A percentile compares a stretch with the other conserved stretches of the same genome.
phyloP scores from a whole-genome alignment of 2,113 vertebrate genomes.

The Coregonus clupeaformis region DNA sequence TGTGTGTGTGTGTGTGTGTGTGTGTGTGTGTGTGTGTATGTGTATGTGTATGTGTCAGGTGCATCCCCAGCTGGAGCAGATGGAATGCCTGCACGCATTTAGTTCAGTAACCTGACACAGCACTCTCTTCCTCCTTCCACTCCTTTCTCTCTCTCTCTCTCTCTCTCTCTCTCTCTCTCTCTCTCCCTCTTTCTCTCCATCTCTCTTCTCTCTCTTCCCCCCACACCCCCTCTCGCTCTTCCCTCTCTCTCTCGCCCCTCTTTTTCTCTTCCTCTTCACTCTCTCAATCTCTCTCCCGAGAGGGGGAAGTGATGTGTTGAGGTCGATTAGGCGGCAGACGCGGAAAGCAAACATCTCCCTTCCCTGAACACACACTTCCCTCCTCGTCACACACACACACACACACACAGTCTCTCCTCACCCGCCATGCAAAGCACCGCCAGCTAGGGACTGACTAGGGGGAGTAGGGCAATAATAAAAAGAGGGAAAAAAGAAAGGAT shows the following conservation, averaged over 20 bases:
- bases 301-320: constrained; percentile 58
- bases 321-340: constrained; percentile 51
- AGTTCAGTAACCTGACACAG: constrained; percentile 67
- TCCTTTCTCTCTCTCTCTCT: background rate
- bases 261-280: background rate
- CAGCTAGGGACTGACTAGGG: constrained; percentile 56
- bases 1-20: background rate
- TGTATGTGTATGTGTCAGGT: constrained; percentile 5
- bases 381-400: constrained; percentile 40
- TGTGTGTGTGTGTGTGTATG: background rate
- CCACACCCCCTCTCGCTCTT: background rate
- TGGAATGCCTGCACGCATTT: constrained; percentile 63
- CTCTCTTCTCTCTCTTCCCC: constrained; percentile 1
- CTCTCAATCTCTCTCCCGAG: constrained; percentile 11
- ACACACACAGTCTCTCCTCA: constrained; percentile 26
- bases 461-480: constrained; percentile 15
- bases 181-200: constrained; percentile 9
- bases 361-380: constrained; percentile 52
- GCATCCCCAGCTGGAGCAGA: constrained; percentile 51
- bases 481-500: background rate
- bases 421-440: constrained; percentile 51
- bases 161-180: constrained; percentile 12
- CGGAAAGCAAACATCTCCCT: constrained; percentile 56
- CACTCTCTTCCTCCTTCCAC: constrained; percentile 4
- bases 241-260: background rate